phyloP scores from a whole-genome alignment of 2,888 invertebrate species.

The Cerastoderma edule region DNA sequence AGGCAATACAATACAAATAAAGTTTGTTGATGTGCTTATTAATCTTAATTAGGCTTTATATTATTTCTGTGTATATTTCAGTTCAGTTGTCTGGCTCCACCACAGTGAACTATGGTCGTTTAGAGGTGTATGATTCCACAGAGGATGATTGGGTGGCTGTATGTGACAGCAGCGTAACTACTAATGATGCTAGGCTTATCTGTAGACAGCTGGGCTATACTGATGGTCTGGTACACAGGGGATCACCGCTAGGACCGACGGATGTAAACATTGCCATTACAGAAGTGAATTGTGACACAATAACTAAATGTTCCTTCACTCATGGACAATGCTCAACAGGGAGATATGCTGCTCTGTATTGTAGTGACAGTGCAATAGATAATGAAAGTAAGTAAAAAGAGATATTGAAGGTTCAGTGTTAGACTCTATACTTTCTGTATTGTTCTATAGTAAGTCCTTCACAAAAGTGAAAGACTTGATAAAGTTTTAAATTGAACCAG shows the following conservation, averaged over 20 bases:
- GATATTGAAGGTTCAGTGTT: too few relatives aligned
- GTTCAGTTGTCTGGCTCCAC: constrained; percentile 55
- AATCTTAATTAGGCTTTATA: too few relatives aligned
- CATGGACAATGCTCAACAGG: constrained; percentile 41
- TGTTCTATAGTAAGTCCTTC: too few relatives aligned
- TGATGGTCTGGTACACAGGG: constrained; percentile 46
- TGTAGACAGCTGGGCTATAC: constrained; percentile 67
- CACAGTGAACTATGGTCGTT: constrained; percentile 54
- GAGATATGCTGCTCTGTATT: constrained; percentile 49
- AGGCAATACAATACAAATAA: too few relatives aligned
- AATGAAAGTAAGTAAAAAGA: constrained; percentile 54
- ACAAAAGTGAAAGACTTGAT: too few relatives aligned
- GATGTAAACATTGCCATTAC: constrained; percentile 33
- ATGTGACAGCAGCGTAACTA: constrained; percentile 58
- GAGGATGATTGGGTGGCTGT: constrained; percentile 45
- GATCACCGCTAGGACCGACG: constrained; percentile 47
- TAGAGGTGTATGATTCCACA: constrained; percentile 52
- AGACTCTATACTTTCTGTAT: too few relatives aligned
- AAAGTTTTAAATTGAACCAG: too few relatives aligned
- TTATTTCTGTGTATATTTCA: constrained; percentile 18
- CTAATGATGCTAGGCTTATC: constrained; percentile 59
- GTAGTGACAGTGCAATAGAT: constrained; percentile 32
- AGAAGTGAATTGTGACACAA: constrained; percentile 26
- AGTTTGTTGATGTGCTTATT: too few relatives aligned
- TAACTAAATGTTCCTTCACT: constrained; percentile 42